These are phyloP conservation scores for Arenaria interpres DNA, from an alignment of 2,113 vertebrate species.

Conservation along the genomic window DNA sequence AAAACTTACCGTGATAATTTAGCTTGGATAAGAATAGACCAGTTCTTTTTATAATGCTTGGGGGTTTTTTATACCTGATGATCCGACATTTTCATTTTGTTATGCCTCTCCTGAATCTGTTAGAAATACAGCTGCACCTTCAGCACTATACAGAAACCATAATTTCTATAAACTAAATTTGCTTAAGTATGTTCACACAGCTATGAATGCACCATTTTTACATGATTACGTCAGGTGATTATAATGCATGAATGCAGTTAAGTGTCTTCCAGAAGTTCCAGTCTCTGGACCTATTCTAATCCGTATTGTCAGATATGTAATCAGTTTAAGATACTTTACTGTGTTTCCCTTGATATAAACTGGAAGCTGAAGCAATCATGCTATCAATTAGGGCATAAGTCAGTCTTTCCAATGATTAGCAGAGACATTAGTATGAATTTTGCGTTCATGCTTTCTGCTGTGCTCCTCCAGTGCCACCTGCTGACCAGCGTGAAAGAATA, in stretches of 20 bases:
- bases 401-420: constrained; percentile 48
- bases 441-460: neutral
- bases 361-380: constrained; percentile 73
- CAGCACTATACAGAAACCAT: constrained; percentile 16
- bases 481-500: constrained; percentile 54
- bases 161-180: constrained; percentile 41
- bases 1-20: neutral
- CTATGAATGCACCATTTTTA: neutral
- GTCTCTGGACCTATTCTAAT: constrained; percentile 55
- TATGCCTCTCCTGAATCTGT: neutral
- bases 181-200: constrained; percentile 38
- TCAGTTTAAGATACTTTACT: constrained; percentile 71
- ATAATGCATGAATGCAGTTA: constrained; percentile 34
- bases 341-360: constrained; percentile 69
- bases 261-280: constrained; percentile 34
- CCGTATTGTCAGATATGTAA: constrained; percentile 60
- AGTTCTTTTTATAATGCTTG: neutral
- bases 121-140: constrained; percentile 11
- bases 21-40: neutral
- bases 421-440: neutral
- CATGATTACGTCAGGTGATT: constrained; percentile 16
- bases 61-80: neutral
- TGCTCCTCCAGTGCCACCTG: constrained; percentile 93
- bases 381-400: constrained; percentile 73
- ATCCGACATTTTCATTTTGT: constrained; percentile 44